Evolutionary conservation across 2,888 invertebrate genomes (phyloP).

Genomic region (Acanthacorydalis orientalis): DNA sequence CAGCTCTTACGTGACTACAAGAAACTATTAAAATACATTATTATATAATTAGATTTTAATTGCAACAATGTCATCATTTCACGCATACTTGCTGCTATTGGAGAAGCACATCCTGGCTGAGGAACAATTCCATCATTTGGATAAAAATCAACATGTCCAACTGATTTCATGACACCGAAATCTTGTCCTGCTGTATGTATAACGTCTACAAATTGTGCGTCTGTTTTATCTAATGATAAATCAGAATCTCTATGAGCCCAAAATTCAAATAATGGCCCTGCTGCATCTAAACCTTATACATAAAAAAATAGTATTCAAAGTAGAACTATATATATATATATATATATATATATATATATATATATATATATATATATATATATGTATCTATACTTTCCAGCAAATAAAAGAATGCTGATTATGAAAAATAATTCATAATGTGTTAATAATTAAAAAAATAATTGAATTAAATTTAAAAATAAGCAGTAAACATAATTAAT

Average conservation of each 20-base stretch:
- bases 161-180: slow-evolving; percentile 27
- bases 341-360: no score
- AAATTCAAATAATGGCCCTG: slow-evolving; percentile 31
- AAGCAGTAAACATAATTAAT: no score
- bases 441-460: no score
- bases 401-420: no score
- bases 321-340: no score
- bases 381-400: no score
- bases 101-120: slow-evolving; percentile 7
- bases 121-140: slow-evolving; percentile 18
- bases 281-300: slow-evolving; percentile 24
- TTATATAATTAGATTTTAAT: slow-evolving; percentile 6
- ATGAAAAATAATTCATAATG: no score
- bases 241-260: slow-evolving; percentile 12
- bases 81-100: slow-evolving; percentile 8
- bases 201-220: slow-evolving; percentile 32
- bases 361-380: no score
- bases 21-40: slow-evolving; percentile 8
- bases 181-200: slow-evolving; percentile 32
- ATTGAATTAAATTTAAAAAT: no score
- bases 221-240: slow-evolving; percentile 22
- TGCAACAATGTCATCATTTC: not conserved
- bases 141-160: slow-evolving; percentile 30
- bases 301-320: not conserved
- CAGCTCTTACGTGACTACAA: slow-evolving; percentile 11